Evolutionary conservation across 2,113 vertebrate species (phyloP).

Genomic region (Crocuta crocuta): DNA sequence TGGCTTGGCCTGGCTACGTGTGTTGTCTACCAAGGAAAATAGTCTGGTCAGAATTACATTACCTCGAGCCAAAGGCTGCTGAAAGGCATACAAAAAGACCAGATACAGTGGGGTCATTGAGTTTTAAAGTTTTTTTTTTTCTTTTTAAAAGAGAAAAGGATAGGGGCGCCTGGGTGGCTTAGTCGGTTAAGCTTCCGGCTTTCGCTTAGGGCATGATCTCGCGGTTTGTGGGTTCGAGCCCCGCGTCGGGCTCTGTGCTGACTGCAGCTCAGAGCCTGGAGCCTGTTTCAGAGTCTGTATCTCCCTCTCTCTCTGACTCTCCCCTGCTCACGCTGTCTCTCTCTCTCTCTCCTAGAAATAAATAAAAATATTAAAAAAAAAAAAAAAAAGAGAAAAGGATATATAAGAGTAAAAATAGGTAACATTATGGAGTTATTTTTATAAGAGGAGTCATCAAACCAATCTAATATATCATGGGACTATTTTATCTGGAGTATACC

Average conservation of each 20-base stretch:
- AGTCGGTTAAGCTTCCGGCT: too few relatives aligned
- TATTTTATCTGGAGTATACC: neutral
- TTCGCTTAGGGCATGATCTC: too few relatives aligned
- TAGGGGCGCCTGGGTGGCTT: too few relatives aligned
- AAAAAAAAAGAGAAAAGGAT: neutral
- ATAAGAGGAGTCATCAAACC: neutral
- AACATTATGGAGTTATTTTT: neutral
- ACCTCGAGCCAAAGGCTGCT: neutral
- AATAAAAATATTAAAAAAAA: too few relatives aligned
- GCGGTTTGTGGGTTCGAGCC: too few relatives aligned
- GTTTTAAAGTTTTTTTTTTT: neutral
- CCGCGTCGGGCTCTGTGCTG: too few relatives aligned
- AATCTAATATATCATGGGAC: too few relatives aligned
- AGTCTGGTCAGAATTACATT: neutral
- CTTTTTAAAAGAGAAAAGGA: neutral
- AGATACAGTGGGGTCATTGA: neutral
- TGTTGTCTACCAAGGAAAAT: slow-evolving; percentile 28
- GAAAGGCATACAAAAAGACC: slow-evolving; percentile 4
- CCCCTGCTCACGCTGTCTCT: too few relatives aligned
- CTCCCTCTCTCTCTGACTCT: too few relatives aligned
- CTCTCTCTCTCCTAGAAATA: too few relatives aligned
- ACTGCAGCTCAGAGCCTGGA: too few relatives aligned
- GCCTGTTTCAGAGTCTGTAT: too few relatives aligned
- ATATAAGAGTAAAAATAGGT: neutral
- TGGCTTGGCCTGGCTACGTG: neutral